Base-by-base conservation (phyloP, 2,888 invertebrate species). In the Drosophila atripex region DNA sequence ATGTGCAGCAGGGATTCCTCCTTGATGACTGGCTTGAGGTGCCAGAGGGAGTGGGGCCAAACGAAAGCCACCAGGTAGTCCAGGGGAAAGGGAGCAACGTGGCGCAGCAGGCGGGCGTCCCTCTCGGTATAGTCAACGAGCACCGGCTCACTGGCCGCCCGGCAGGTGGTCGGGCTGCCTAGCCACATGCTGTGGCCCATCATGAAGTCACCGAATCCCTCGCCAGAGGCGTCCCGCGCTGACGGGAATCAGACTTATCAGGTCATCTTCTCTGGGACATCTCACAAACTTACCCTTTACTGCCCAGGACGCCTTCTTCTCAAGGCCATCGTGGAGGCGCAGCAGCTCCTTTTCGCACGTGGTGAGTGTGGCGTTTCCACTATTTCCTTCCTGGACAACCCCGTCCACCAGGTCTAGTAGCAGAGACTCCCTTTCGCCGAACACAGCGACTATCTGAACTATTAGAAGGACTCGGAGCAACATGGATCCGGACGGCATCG, bases 171-270 rank as follows among this genome's bases (percentile, higher is more conserved):
- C 0, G 21, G 60, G 54, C 60, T 80, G 58, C 78, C 78, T 56
- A 78, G 63, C 71, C 73, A 80, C 0, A 47, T 14, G 14, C 63
- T 59, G 11, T 66, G 60, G 23, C 76, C 78, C 21, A 76, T 14
- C 60, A 78, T 58, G 6, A 80, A 69, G 16, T 73, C 56, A 14
- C 41, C 18, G 11, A 61, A 64, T 11, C 73, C 76, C 11, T 57
- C 69, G 21, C 76, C 73, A 21, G 80, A 78, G 6, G 78, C 78
- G 47, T 78, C 78, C 0, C 78, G 9, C 12, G 78, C 78, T 78
- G 35, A 4, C 9, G 8, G 16, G 11, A 7, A 5, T 3, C 11
- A 45, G 11, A 14, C 14, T 5, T 6, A 1, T 25, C 7, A 14
- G 16, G 18, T 16, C 1, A 14, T 39, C 2, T 12, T 6, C 9